Evolutionary conservation across 1,140 invertebrate species (phyloP).

Genomic region (Schmidtea mediterranea): DNA sequence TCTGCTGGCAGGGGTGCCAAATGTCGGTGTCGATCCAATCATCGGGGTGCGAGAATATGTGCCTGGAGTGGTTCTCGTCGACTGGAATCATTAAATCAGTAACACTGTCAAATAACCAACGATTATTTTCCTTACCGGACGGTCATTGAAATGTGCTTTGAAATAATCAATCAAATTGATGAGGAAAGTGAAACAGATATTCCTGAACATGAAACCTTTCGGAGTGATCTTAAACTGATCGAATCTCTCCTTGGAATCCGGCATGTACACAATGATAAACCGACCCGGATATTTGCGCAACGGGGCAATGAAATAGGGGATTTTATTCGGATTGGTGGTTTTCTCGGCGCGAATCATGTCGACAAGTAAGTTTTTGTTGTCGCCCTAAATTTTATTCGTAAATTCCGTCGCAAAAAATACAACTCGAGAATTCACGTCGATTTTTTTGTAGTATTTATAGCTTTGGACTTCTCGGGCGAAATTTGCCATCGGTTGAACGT

Average conservation of each 20-base stretch:
- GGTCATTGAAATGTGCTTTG: constrained; percentile 79
- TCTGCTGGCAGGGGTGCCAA: no score
- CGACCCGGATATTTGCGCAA: constrained; percentile 58
- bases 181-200: constrained; percentile 56
- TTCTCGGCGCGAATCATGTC: constrained; percentile 16
- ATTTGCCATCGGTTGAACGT: constrained; percentile 78
- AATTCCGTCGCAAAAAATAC: no score
- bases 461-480: constrained; percentile 60
- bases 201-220: constrained; percentile 66
- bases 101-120: no score
- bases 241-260: constrained; percentile 48
- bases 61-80: no score
- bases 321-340: constrained; percentile 17
- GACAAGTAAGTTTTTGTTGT: constrained; percentile 2
- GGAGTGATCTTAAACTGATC: constrained; percentile 60
- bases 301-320: constrained; percentile 27
- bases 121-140: no score
- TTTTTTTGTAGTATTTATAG: constrained; percentile 61
- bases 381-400: not conserved
- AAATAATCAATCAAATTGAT: constrained; percentile 70
- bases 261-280: constrained; percentile 73
- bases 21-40: no score
- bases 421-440: constrained; percentile 33
- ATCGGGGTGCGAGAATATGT: no score
- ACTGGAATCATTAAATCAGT: no score